These are phyloP conservation scores for Odontamblyopus rebecca DNA, from an alignment of 2,797 vertebrate species.

Conservation along the genomic window DNA sequence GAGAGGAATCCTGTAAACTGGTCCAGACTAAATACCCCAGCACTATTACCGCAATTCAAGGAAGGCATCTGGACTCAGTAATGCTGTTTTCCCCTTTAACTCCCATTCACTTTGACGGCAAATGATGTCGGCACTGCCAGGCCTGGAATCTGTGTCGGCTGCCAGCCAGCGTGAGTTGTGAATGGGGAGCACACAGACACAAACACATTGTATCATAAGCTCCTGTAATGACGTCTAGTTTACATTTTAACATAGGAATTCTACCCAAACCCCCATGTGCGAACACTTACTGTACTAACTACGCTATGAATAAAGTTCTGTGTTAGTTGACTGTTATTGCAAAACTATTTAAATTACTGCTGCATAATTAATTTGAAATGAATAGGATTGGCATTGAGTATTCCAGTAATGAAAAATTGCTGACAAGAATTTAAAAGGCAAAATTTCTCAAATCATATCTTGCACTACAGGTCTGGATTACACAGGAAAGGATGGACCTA, in stretches of 20 bases:
- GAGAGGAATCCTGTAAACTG: slow-evolving; percentile 46
- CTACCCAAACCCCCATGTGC: slow-evolving; percentile 44
- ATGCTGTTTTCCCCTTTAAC: slow-evolving; percentile 58
- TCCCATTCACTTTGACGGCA: slow-evolving; percentile 67
- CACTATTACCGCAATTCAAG: slow-evolving; percentile 58
- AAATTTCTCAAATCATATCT: too few relatives aligned
- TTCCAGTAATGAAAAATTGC: too few relatives aligned
- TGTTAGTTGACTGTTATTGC: neutral
- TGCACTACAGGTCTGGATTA: too few relatives aligned
- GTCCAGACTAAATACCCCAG: slow-evolving; percentile 54
- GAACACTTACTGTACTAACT: slow-evolving; percentile 31
- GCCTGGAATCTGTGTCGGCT: slow-evolving; percentile 60
- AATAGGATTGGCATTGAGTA: too few relatives aligned
- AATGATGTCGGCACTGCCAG: slow-evolving; percentile 63
- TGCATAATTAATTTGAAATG: too few relatives aligned
- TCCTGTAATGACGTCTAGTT: slow-evolving; percentile 67
- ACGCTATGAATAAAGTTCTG: slow-evolving; percentile 34
- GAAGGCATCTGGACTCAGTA: slow-evolving; percentile 64
- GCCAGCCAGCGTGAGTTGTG: slow-evolving; percentile 68
- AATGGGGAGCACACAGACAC: slow-evolving; percentile 60
- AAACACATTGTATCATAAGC: slow-evolving; percentile 40
- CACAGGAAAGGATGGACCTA: too few relatives aligned
- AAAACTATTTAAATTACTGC: too few relatives aligned
- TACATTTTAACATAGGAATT: slow-evolving; percentile 73
- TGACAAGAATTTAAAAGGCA: too few relatives aligned